Evolutionary conservation across 2,113 vertebrate genomes (phyloP).

Genomic region (Lophotis ruficrista): DNA sequence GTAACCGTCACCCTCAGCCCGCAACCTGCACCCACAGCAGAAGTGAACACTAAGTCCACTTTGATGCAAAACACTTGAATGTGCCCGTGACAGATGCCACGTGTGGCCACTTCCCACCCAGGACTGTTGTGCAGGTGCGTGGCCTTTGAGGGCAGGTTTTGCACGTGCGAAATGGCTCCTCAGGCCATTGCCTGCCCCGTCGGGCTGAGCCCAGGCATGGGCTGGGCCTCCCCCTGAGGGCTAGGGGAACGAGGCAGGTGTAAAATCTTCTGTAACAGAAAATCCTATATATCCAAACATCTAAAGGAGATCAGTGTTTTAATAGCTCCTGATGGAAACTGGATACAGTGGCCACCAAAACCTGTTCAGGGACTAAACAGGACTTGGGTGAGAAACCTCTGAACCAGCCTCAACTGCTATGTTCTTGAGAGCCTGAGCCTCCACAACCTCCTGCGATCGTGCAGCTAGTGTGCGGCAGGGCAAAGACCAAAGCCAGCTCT

Average conservation of each 20-base stretch:
- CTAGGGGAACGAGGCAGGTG: background rate
- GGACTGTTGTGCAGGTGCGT: fast-evolving
- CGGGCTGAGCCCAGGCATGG: background rate
- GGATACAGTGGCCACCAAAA: background rate
- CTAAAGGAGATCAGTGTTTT: background rate
- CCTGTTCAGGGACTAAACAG: background rate
- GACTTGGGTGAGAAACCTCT: background rate
- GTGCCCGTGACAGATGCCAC: background rate
- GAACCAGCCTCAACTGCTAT: background rate
- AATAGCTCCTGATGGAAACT: background rate
- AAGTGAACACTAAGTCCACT: background rate
- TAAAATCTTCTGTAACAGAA: background rate
- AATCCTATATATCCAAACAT: background rate
- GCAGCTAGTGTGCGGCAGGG: background rate
- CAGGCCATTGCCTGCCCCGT: background rate
- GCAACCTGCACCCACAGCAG: background rate
- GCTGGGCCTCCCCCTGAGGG: background rate
- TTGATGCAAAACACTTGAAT: background rate
- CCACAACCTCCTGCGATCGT: background rate
- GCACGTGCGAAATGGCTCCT: background rate
- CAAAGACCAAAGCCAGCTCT: background rate
- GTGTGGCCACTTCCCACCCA: fast-evolving
- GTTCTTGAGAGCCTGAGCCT: background rate
- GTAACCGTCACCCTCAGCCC: background rate
- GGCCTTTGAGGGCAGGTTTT: background rate